Percentiles rank a stretch among this genome's conserved stretches.
Conservation (phyloP, 2,888 invertebrate genomes). For the Lymantria monacha region DNA sequence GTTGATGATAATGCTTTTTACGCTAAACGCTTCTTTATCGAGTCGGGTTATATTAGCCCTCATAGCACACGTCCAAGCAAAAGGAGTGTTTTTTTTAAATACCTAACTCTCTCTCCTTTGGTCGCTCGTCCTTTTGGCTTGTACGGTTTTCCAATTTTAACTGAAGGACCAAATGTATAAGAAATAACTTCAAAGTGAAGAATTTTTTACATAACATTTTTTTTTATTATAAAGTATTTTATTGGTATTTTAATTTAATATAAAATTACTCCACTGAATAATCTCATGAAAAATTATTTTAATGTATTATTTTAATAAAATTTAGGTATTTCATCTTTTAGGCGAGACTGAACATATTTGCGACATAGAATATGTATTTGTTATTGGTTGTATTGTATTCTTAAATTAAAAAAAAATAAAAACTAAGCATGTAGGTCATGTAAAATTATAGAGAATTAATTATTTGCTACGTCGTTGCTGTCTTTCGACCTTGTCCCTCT, state of each 20-base stretch:
- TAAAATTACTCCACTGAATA: background rate
- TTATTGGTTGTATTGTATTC: too few species aligned
- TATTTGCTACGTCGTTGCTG: too few species aligned
- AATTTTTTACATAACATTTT: background rate
- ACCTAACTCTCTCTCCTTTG: too few species aligned
- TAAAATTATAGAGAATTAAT: too few species aligned
- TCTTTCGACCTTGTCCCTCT: too few species aligned
- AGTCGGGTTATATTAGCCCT: constrained; percentile 46
- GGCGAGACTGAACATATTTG: too few species aligned
- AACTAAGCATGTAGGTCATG: too few species aligned
- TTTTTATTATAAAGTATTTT: background rate
- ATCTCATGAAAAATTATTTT: background rate
- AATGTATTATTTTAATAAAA: background rate
- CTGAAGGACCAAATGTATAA: constrained; percentile 12
- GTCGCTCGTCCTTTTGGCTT: constrained; percentile 45
- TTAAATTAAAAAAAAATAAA: too few species aligned
- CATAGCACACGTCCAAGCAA: constrained; percentile 59
- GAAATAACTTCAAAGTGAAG: background rate
- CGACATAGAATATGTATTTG: too few species aligned
- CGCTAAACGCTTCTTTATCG: constrained; percentile 42
- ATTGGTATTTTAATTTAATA: background rate
- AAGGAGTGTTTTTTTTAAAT: constrained; percentile 36
- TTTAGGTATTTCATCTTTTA: background rate
- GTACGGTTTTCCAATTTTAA: constrained; percentile 26
- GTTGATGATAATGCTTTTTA: constrained; percentile 41